Percentiles rank a stretch among this genome's conserved stretches.
phyloP scores from a whole-genome alignment of 2,797 vertebrate species.

The Sebastes glaucus region DNA sequence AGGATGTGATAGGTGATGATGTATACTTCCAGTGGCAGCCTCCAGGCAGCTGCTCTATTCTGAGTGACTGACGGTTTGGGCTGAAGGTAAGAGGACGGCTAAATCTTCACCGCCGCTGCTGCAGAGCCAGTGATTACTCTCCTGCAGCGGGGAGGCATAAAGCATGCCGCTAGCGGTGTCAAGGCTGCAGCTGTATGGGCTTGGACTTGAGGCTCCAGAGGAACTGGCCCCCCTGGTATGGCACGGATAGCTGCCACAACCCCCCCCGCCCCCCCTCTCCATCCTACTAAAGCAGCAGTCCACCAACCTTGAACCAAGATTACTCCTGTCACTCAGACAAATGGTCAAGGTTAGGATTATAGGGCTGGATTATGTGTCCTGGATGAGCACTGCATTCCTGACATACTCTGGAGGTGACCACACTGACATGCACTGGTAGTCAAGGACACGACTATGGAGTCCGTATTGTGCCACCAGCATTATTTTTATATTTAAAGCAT shows the following conservation, averaged over 20 bases:
- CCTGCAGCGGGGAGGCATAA: conserved; percentile 29
- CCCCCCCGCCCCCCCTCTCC: no score
- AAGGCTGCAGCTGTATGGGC: conserved; percentile 23
- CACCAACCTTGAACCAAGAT: conserved; percentile 26
- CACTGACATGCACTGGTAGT: neutral
- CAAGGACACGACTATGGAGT: neutral
- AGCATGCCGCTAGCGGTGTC: conserved; percentile 27
- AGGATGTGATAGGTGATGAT: conserved; percentile 49
- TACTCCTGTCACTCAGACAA: conserved; percentile 39
- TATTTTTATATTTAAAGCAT: neutral
- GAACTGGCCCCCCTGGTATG: neutral
- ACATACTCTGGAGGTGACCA: conserved; percentile 18
- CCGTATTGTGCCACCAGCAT: fast-evolving
- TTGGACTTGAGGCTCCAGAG: neutral
- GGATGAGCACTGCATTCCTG: conserved; percentile 32
- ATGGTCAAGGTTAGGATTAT: conserved; percentile 57
- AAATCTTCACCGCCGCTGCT: conserved; percentile 41
- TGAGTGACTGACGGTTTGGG: conserved; percentile 56
- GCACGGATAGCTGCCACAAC: neutral
- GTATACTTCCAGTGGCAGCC: conserved; percentile 26
- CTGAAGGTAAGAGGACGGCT: conserved; percentile 52
- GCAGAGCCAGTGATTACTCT: conserved; percentile 45
- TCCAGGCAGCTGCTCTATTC: conserved; percentile 49
- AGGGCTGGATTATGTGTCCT: conserved; percentile 40
- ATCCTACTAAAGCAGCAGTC: neutral